phyloP scores from a whole-genome alignment of 2,888 invertebrate species.

The Amphiduros pacificus region DNA sequence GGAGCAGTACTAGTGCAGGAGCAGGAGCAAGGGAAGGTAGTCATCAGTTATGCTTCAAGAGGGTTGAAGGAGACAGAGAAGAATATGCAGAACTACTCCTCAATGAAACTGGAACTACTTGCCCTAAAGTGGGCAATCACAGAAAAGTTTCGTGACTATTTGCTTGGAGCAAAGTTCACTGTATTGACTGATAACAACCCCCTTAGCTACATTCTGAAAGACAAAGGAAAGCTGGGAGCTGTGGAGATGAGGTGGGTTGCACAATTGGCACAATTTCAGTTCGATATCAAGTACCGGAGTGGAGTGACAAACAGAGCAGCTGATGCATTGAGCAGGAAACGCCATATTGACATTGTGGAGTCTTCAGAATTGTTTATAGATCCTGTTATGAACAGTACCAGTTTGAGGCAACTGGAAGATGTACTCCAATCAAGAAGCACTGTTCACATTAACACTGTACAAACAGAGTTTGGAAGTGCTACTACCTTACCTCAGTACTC shows the following conservation, averaged over 20 bases:
- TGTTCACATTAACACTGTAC: too few species aligned
- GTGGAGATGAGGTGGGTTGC: neutral
- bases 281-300: neutral
- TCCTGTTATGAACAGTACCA: neutral
- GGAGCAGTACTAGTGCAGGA: constrained; percentile 15
- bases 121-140: constrained; percentile 5
- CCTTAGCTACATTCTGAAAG: neutral
- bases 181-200: constrained; percentile 7
- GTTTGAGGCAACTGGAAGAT: too few species aligned
- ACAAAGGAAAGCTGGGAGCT: neutral
- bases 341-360: neutral
- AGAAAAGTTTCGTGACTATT: constrained; percentile 3
- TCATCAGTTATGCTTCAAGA: constrained; percentile 13
- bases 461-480: too few species aligned
- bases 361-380: neutral
- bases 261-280: constrained; percentile 1
- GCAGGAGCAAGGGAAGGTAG: constrained; percentile 6
- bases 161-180: constrained; percentile 2
- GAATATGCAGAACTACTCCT: constrained; percentile 13
- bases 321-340: constrained; percentile 4
- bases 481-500: too few species aligned
- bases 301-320: neutral
- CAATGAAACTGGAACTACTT: constrained; percentile 13
- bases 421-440: too few species aligned
- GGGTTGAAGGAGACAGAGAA: constrained; percentile 2